phyloP scores from a whole-genome alignment of 2,888 invertebrate species.

The Crepidodera aurea region DNA sequence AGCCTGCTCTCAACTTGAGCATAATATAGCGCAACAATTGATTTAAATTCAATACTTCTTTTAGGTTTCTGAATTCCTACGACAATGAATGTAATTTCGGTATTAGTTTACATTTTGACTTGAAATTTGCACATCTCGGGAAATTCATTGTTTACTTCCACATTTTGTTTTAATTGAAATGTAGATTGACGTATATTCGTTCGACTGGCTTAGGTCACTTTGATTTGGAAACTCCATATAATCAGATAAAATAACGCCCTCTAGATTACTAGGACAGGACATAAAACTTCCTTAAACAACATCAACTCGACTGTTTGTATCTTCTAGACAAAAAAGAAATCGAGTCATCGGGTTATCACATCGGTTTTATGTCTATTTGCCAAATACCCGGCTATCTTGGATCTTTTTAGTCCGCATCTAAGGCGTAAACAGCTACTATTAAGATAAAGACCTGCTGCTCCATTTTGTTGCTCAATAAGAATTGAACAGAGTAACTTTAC shows the following conservation, averaged over 20 bases:
- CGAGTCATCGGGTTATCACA: conserved; percentile 15
- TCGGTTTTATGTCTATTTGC: conserved; percentile 23
- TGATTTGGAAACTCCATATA: too few relatives aligned
- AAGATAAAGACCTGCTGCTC: conserved; percentile 19
- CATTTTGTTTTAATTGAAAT: too few relatives aligned
- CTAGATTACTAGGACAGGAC: not conserved
- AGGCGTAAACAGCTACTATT: conserved; percentile 21
- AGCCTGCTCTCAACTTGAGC: too few relatives aligned
- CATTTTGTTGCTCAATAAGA: conserved; percentile 20
- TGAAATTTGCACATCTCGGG: too few relatives aligned
- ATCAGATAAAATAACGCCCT: not conserved
- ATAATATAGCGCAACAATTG: too few relatives aligned
- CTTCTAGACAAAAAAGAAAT: conserved; percentile 13
- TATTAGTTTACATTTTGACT: too few relatives aligned
- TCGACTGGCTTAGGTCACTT: too few relatives aligned
- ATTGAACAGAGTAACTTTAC: conserved; percentile 13
- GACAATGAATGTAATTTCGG: too few relatives aligned
- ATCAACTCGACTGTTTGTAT: conserved; percentile 14
- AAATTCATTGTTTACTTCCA: too few relatives aligned
- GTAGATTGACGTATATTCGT: too few relatives aligned
- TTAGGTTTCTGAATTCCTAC: too few relatives aligned
- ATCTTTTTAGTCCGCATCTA: conserved; percentile 20
- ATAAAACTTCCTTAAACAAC: conserved; percentile 18
- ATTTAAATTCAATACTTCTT: too few relatives aligned
- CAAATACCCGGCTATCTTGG: conserved; percentile 17